phyloP scores from a whole-genome alignment of 2,113 vertebrate genomes.

The Microtus ochrogaster region DNA sequence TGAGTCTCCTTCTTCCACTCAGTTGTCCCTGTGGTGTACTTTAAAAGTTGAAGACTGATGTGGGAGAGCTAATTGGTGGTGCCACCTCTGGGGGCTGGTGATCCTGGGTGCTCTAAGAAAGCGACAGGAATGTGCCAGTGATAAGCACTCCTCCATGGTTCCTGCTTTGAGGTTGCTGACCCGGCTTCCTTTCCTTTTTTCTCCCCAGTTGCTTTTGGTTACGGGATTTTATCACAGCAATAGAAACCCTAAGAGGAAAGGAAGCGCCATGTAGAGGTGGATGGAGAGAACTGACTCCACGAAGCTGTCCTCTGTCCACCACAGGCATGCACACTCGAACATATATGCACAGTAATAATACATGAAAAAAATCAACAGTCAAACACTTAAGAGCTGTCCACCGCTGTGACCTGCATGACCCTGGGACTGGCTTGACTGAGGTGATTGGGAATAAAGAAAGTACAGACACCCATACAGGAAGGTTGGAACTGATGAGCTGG shows the following conservation, averaged over 20 bases:
- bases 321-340: background rate
- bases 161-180: background rate
- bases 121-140: background rate
- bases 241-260: background rate
- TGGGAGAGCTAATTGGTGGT: background rate
- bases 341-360: too few relatives aligned
- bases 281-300: background rate
- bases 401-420: background rate
- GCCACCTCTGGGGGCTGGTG: background rate
- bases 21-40: background rate
- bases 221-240: background rate
- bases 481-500: too few relatives aligned
- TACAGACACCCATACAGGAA: background rate
- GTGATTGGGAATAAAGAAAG: background rate
- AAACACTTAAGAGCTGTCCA: background rate
- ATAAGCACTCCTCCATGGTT: background rate
- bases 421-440: background rate
- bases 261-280: background rate
- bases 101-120: background rate
- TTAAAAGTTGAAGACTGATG: background rate
- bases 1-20: background rate
- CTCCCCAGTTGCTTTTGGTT: background rate
- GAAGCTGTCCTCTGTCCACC: background rate
- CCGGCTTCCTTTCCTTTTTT: too few relatives aligned
- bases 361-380: background rate